phyloP scores from a whole-genome alignment of 1,140 invertebrate genomes.

The Trachelipus rathkii region DNA sequence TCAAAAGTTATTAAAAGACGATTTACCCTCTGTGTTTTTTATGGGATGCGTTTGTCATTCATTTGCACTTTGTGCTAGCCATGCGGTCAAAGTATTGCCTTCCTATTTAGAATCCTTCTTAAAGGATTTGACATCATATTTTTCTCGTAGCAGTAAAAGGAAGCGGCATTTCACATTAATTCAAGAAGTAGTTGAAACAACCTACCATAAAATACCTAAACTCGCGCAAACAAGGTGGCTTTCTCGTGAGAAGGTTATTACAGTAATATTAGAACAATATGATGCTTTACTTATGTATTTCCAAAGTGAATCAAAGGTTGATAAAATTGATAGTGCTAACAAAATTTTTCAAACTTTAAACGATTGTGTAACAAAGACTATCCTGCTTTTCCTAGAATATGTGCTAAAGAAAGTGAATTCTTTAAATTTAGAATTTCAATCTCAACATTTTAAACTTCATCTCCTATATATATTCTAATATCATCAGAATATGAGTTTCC shows the following conservation, averaged over 20 bases:
- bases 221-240: conserved; percentile 31
- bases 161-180: conserved; percentile 6
- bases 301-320: conserved; percentile 11
- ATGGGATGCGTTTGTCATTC: conserved; percentile 41
- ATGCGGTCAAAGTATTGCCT: conserved; percentile 22
- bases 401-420: conserved; percentile 18
- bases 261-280: conserved; percentile 29
- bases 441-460: conserved; percentile 26
- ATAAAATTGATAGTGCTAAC: conserved; percentile 12
- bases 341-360: conserved; percentile 12
- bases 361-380: conserved; percentile 23
- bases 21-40: conserved; percentile 31
- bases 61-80: conserved; percentile 31
- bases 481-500: conserved; percentile 14
- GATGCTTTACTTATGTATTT: conserved; percentile 30
- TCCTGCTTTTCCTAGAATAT: conserved; percentile 24
- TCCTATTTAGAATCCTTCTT: no score
- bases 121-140: conserved; percentile 21
- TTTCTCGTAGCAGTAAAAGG: conserved; percentile 23
- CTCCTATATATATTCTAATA: conserved; percentile 1
- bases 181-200: conserved; percentile 21
- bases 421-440: conserved; percentile 26
- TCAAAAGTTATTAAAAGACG: conserved; percentile 24
- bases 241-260: conserved; percentile 28
- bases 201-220: conserved; percentile 19